Conservation (phyloP, 2,888 invertebrate genomes). For the Torymus auratus region DNA sequence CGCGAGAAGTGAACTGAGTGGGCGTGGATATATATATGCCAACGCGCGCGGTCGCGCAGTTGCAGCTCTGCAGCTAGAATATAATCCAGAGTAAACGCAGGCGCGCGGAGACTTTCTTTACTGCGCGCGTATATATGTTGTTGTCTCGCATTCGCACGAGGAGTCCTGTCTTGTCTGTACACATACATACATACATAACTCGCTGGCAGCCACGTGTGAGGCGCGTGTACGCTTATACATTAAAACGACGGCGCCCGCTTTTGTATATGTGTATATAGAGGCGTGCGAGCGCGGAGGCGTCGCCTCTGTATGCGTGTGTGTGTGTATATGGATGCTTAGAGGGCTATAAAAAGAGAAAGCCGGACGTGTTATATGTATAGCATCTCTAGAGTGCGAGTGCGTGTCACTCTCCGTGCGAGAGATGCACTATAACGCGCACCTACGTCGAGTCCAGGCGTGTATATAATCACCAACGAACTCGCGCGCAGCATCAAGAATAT, state of each 20-base stretch:
- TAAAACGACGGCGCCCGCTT: too few species aligned
- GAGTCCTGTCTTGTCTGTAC: background rate
- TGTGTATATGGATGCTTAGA: constrained; percentile 35
- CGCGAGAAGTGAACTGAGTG: background rate
- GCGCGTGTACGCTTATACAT: background rate
- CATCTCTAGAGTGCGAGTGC: too few species aligned
- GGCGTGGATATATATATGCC: constrained; percentile 12
- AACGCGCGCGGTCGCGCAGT: background rate
- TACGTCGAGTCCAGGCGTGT: background rate
- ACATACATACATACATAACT: too few species aligned
- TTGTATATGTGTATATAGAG: background rate
- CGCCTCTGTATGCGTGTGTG: background rate
- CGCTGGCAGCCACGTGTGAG: constrained; percentile 1
- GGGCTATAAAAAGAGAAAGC: constrained; percentile 74
- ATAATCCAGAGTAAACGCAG: constrained; percentile 12
- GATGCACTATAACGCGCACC: background rate
- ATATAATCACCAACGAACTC: background rate
- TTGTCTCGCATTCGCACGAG: background rate
- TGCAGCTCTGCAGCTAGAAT: constrained; percentile 1
- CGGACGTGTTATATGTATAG: constrained; percentile 38
- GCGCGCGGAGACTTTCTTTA: too few species aligned
- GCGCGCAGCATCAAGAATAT: background rate
- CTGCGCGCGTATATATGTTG: background rate
- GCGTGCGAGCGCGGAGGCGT: constrained; percentile 6
- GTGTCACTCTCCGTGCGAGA: too few species aligned